phyloP scores from a whole-genome alignment of 2,113 vertebrate genomes.

The Pygoscelis adeliae region DNA sequence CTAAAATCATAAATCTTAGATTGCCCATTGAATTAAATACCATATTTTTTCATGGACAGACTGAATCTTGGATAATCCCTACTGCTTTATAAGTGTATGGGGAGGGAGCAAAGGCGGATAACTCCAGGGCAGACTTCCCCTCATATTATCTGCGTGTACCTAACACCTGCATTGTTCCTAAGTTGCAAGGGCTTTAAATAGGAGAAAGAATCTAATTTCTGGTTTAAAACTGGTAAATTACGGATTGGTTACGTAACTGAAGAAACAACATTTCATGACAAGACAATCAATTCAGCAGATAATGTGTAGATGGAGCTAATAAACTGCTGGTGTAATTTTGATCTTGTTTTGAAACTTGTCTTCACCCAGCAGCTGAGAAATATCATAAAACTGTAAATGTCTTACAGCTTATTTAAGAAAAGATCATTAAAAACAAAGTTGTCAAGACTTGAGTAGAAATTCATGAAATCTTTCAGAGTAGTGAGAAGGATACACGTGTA shows the following conservation, averaged over 20 bases:
- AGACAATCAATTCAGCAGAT: not conserved
- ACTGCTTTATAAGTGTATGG: not conserved
- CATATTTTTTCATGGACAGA: not conserved
- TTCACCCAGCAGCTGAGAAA: not conserved
- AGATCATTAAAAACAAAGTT: not conserved
- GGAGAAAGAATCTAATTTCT: not conserved
- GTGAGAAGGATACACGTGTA: not conserved
- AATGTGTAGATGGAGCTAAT: not conserved
- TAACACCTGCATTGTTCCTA: not conserved
- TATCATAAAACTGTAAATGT: not conserved
- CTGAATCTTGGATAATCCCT: not conserved
- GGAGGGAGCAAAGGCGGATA: not conserved
- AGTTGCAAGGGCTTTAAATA: not conserved
- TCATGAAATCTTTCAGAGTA: not conserved
- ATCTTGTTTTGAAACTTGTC: not conserved
- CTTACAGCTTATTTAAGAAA: not conserved
- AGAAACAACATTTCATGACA: not conserved
- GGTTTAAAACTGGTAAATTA: not conserved
- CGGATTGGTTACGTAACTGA: not conserved
- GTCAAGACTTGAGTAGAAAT: not conserved
- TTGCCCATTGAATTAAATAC: not conserved
- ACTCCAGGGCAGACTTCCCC: not conserved
- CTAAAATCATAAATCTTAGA: not conserved
- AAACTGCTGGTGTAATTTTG: not conserved
- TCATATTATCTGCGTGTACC: not conserved